Evolutionary conservation across 1,140 invertebrate species (phyloP).

Genomic region (Apis dorsata): DNA sequence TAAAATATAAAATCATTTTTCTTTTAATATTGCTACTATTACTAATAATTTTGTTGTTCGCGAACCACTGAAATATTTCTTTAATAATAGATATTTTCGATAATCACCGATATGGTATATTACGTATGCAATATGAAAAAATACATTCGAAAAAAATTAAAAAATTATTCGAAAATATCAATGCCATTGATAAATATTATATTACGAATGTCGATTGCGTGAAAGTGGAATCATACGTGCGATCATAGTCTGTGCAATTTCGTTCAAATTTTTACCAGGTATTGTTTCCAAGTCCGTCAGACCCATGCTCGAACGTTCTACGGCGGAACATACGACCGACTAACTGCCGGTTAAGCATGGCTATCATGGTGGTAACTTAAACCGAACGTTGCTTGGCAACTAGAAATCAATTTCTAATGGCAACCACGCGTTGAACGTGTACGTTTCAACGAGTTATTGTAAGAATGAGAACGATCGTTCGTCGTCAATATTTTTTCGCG

Average conservation of each 20-base stretch:
- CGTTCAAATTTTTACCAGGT: constrained; percentile 68
- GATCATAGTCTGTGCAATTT: constrained; percentile 1
- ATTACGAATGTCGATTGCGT: neutral
- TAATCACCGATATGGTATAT: too few relatives aligned
- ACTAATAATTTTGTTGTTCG: too few relatives aligned
- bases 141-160: too few relatives aligned
- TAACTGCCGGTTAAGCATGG: constrained; percentile 65
- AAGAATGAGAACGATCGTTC: constrained; percentile 53
- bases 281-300: constrained; percentile 73
- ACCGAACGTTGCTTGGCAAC: constrained; percentile 71
- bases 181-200: neutral
- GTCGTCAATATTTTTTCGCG: neutral
- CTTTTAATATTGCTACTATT: too few relatives aligned
- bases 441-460: constrained; percentile 21
- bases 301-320: constrained; percentile 69
- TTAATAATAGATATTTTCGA: too few relatives aligned
- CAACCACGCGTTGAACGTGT: constrained; percentile 46
- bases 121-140: too few relatives aligned
- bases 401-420: constrained; percentile 70
- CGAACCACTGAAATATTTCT: too few relatives aligned
- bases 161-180: too few relatives aligned
- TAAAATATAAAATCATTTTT: neutral
- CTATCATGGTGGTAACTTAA: constrained; percentile 66
- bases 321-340: constrained; percentile 67
- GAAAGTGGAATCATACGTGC: neutral